Conservation (phyloP, 2,888 invertebrate genomes). For the Crematogaster levior region DNA sequence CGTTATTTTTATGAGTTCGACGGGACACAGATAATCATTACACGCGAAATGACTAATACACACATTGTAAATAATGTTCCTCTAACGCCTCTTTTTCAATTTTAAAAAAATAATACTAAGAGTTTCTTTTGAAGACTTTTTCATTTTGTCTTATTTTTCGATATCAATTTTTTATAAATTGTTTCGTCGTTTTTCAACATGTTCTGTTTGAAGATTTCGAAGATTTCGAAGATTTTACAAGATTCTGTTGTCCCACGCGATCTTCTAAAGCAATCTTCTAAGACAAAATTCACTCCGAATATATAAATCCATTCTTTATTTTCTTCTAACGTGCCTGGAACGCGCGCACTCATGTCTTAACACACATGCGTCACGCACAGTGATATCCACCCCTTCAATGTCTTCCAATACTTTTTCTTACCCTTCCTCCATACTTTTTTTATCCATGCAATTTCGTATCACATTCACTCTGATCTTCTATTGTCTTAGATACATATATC, state of each 20-base stretch:
- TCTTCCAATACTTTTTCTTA: conserved; percentile 45
- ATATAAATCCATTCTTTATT: conserved; percentile 47
- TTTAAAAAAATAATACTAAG: background rate
- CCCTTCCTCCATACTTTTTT: background rate
- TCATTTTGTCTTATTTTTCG: background rate
- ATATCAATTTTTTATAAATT: background rate
- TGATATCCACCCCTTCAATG: conserved; percentile 42
- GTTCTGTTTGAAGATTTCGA: too few relatives aligned
- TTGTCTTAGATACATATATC: conserved; percentile 9
- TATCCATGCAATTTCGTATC: conserved; percentile 33
- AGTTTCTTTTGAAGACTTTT: background rate
- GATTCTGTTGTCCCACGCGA: background rate
- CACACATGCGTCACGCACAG: conserved; percentile 52
- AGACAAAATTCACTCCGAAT: conserved; percentile 44
- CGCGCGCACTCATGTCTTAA: conserved; percentile 38
- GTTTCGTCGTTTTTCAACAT: background rate
- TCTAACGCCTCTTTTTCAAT: background rate
- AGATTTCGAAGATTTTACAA: background rate
- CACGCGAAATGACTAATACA: conserved; percentile 6
- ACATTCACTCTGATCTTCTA: conserved; percentile 10
- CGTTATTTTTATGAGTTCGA: conserved; percentile 37
- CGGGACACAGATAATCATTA: background rate
- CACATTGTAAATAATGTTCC: background rate
- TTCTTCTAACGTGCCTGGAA: conserved; percentile 48
- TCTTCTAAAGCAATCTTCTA: conserved; percentile 24